Conservation (phyloP, 2,113 vertebrate species). For the Hemichromis elongatus region DNA sequence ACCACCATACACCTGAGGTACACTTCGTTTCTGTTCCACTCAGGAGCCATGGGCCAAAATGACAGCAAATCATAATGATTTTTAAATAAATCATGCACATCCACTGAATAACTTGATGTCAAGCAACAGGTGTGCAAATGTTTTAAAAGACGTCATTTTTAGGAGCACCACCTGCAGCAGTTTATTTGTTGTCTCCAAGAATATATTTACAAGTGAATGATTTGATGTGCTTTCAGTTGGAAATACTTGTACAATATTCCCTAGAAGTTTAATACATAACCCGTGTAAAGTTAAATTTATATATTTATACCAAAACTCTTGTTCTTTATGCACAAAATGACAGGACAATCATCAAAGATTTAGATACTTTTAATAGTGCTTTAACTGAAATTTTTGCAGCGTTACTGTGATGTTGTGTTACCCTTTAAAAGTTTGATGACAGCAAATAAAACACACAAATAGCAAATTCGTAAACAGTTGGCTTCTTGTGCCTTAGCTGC, state of each 20-base stretch:
- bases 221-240: background rate
- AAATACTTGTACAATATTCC: background rate
- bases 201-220: background rate
- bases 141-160: constrained; percentile 9
- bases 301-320: background rate
- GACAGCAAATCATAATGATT: background rate
- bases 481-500: constrained; percentile 67
- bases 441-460: background rate
- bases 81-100: background rate
- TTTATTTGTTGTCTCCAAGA: background rate
- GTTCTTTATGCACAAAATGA: background rate
- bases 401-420: background rate
- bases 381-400: background rate
- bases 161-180: background rate
- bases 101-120: constrained; percentile 28
- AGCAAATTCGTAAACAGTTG: background rate
- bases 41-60: background rate
- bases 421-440: background rate
- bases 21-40: background rate
- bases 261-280: background rate
- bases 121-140: constrained; percentile 9
- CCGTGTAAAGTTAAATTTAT: background rate
- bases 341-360: background rate
- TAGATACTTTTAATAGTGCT: background rate
- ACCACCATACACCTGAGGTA: background rate